A percentile compares a stretch with the other conserved stretches of the same genome.
These are phyloP conservation scores for Halisarca cf. caerulea DNA, from an alignment of 37 sponge, comb jelly and placozoan genomes.

Conservation along the genomic window DNA sequence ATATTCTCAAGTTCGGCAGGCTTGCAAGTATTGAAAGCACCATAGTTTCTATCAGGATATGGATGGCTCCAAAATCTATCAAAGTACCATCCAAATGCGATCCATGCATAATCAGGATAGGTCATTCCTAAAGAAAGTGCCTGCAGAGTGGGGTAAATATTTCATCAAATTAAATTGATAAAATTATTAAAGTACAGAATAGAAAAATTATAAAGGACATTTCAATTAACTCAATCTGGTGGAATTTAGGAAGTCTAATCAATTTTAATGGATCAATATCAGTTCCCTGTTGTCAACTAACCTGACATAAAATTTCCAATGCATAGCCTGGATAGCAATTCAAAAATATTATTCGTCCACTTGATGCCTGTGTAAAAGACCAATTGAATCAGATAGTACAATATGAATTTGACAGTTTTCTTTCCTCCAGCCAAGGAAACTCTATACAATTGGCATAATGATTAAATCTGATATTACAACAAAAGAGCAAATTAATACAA, in stretches of 20 bases:
- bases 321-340: constrained; percentile 47
- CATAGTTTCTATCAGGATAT: background rate
- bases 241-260: too few relatives aligned
- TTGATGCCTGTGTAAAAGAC: constrained; percentile 37
- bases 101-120: background rate
- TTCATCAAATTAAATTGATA: background rate
- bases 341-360: constrained; percentile 59
- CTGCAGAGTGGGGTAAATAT: background rate
- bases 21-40: background rate
- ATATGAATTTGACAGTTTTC: too few relatives aligned
- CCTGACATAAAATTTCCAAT: constrained; percentile 64
- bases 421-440: too few relatives aligned
- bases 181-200: background rate
- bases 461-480: too few relatives aligned
- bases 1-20: background rate
- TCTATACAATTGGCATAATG: too few relatives aligned
- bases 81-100: background rate
- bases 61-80: background rate
- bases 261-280: too few relatives aligned
- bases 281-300: too few relatives aligned
- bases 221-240: too few relatives aligned
- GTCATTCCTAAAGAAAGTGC: background rate
- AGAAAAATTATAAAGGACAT: too few relatives aligned
- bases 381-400: too few relatives aligned
- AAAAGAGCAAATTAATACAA: too few relatives aligned